Base-by-base conservation (phyloP, 2,797 vertebrate species). In the Micropoecilia bifurca region DNA sequence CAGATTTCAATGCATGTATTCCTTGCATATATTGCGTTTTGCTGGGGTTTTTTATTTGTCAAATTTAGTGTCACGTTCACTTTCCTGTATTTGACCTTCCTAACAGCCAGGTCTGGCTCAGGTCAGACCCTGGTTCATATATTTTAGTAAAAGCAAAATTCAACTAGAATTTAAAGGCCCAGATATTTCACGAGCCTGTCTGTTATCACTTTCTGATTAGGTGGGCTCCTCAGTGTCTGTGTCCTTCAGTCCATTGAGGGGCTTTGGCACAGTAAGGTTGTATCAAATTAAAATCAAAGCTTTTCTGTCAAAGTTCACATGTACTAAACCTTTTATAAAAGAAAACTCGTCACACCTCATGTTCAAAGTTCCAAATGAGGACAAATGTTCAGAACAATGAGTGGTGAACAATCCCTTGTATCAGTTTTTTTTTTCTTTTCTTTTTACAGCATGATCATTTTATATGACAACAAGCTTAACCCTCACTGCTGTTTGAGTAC, bases 211-310 rank as follows among this genome's bases (percentile, higher is more conserved):
- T 80, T 85, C 75, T 82, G 79, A 89, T 41, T 66, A 66, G 36
- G 20, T 85, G 33, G 87, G 83, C 86, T 90, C 84, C 81, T 9
- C 59, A 74, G 25, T 77, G 84, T 85, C 85, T 92, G 73, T 28
- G 25, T 81, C 28, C 53, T 66, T 81, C 72, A 80, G 25, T 85
- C 73, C 79, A 53, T 33, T 39, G 18, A 66, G 8, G 61, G 1
- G 18, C 18, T 66, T 66, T 55, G 57, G 78, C 68, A 80, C 46
- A 78, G 73, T 50, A 76, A 43, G 30, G 5, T 33, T 30, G 13
- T 61, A 14, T 33, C 22, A 20, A 20, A 63, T 10, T 63, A 66
- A 66, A 66, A 39, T 36, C 61, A 63, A 18, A 63, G 18, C 13
- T 41, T 66, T 36, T 39, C 14, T 22, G 33, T 39, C 63, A 25